A percentile compares a stretch with the other conserved stretches of the same genome.
Conservation (phyloP, 2,888 invertebrate species). For the Lithophane ornitopus region DNA sequence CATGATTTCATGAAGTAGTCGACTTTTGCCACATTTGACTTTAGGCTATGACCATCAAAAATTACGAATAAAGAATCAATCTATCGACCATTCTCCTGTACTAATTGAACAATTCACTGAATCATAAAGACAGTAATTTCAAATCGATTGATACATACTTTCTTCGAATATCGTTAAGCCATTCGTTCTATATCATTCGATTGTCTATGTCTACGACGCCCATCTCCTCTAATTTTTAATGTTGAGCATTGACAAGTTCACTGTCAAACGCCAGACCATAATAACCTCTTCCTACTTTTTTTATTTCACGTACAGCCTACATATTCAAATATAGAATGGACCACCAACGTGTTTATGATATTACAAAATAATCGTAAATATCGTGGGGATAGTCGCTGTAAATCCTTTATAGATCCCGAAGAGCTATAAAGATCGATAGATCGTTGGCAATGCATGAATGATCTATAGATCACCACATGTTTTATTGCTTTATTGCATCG, state of each 20-base stretch:
- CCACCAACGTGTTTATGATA: slow-evolving; percentile 76
- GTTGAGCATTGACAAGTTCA: slow-evolving; percentile 47
- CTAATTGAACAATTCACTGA: slow-evolving; percentile 22
- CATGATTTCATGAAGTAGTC: neutral
- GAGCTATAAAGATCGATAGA: slow-evolving; percentile 75
- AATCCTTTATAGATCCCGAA: slow-evolving; percentile 76
- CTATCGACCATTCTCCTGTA: slow-evolving; percentile 8
- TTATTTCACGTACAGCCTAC: slow-evolving; percentile 38
- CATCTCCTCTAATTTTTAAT: slow-evolving; percentile 44
- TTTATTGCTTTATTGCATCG: slow-evolving; percentile 72
- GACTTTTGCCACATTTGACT: neutral
- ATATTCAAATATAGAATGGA: slow-evolving; percentile 70
- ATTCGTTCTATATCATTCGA: slow-evolving; percentile 39
- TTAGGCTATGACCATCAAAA: neutral
- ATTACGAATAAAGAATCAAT: slow-evolving; percentile 27
- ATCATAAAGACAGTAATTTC: slow-evolving; percentile 15
- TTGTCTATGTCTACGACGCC: slow-evolving; percentile 37
- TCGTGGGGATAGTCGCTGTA: slow-evolving; percentile 70
- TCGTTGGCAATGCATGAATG: slow-evolving; percentile 72
- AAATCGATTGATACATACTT: slow-evolving; percentile 31
- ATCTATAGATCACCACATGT: slow-evolving; percentile 75
- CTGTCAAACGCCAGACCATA: slow-evolving; percentile 58
- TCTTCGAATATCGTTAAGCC: slow-evolving; percentile 47
- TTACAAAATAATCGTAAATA: slow-evolving; percentile 77
- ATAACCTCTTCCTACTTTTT: slow-evolving; percentile 72